Evolutionary conservation across 2,888 invertebrate genomes (phyloP).

Genomic region (Agrochola lychnidis): DNA sequence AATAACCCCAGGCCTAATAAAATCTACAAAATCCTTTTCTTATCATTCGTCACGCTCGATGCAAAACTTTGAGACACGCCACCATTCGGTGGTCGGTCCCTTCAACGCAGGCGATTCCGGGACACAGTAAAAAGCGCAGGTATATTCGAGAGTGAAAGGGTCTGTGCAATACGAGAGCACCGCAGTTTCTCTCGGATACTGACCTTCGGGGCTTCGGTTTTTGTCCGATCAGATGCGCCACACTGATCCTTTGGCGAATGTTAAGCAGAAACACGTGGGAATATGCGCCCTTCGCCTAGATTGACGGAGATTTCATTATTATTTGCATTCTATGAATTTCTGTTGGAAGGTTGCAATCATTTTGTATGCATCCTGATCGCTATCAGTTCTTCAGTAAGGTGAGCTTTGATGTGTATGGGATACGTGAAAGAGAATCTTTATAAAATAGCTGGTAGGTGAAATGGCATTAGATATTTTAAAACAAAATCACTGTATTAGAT

Average conservation of each 20-base stretch:
- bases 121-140: conserved; percentile 89
- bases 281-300: conserved; percentile 76
- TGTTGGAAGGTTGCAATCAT: conserved; percentile 44
- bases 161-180: conserved; percentile 88
- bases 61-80: conserved; percentile 79
- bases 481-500: background rate
- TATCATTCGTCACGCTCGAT: conserved; percentile 9
- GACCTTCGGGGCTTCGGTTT: conserved; percentile 85
- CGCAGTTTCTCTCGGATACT: conserved; percentile 85
- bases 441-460: background rate
- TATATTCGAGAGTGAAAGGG: conserved; percentile 90
- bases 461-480: background rate
- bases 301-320: conserved; percentile 79
- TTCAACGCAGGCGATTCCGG: conserved; percentile 81
- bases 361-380: conserved; percentile 48
- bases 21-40: background rate
- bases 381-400: conserved; percentile 49
- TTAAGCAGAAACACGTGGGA: conserved; percentile 89
- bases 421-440: background rate
- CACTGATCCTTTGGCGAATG: conserved; percentile 79
- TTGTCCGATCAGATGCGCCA: conserved; percentile 84
- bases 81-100: conserved; percentile 67
- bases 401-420: conserved; percentile 20
- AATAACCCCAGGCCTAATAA: background rate
- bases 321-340: conserved; percentile 81